Conservation (phyloP, 2,797 vertebrate genomes). For the Malurus leucopterus region DNA sequence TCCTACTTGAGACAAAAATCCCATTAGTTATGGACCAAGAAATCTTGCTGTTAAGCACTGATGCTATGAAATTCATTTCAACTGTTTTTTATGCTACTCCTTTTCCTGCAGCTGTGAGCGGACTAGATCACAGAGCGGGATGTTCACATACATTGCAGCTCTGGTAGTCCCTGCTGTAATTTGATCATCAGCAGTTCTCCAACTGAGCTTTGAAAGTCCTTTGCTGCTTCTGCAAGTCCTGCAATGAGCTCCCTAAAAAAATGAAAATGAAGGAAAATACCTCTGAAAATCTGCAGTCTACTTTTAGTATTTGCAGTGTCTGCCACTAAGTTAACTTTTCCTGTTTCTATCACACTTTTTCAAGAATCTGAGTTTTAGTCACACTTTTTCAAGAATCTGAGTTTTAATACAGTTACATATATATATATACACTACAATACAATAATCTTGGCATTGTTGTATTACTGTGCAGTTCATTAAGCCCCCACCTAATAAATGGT, state of each 20-base stretch:
- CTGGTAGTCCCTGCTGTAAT: not conserved
- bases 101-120: not conserved
- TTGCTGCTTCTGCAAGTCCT: not conserved
- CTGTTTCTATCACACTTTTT: not conserved
- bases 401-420: not conserved
- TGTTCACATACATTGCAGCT: not conserved
- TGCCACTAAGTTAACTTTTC: not conserved
- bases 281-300: not conserved
- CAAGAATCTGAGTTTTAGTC: not conserved
- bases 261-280: not conserved
- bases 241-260: not conserved
- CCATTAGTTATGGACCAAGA: not conserved
- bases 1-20: not conserved
- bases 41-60: not conserved
- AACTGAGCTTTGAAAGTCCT: not conserved
- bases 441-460: not conserved
- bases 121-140: not conserved
- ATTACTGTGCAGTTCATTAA: not conserved
- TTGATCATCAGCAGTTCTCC: not conserved
- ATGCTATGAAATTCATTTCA: not conserved
- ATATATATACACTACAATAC: not conserved
- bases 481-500: no score
- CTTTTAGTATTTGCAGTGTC: not conserved
- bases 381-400: not conserved
- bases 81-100: not conserved